Percentiles rank a stretch among this genome's conserved stretches.
Evolutionary conservation across 1,140 invertebrate species (phyloP).

Genomic region (Cherax quadricarinatus): DNA sequence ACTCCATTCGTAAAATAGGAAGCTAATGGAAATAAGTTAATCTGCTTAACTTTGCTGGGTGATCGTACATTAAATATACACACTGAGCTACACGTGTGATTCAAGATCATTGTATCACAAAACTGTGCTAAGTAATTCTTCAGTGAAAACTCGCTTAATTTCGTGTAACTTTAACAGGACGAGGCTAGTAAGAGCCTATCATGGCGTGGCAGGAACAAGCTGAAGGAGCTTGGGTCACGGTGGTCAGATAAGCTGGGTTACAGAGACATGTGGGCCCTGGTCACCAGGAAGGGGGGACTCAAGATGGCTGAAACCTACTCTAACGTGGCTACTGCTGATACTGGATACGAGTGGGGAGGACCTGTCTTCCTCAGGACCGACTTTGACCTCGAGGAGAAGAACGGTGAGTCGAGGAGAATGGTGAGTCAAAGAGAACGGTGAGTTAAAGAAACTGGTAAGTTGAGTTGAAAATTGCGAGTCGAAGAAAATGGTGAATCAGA

Average conservation of each 20-base stretch:
- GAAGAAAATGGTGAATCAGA: too few relatives aligned
- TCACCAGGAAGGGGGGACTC: constrained; percentile 66
- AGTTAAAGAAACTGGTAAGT: too few relatives aligned
- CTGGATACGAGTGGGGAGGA: constrained; percentile 72
- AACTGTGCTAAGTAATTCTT: too few relatives aligned
- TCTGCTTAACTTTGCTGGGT: too few relatives aligned
- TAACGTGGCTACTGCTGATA: constrained; percentile 71
- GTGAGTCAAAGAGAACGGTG: too few relatives aligned
- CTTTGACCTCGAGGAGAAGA: constrained; percentile 64
- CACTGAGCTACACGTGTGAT: too few relatives aligned
- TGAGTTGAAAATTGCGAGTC: too few relatives aligned
- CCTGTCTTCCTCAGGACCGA: constrained; percentile 71
- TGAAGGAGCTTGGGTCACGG: constrained; percentile 57
- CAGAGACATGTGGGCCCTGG: constrained; percentile 73
- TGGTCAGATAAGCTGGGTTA: constrained; percentile 65
- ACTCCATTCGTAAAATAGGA: too few relatives aligned
- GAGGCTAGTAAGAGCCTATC: constrained; percentile 50
- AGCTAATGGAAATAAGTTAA: too few relatives aligned
- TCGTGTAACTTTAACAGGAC: constrained; percentile 11
- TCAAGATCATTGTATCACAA: too few relatives aligned
- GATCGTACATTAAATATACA: too few relatives aligned
- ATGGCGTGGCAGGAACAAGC: constrained; percentile 59
- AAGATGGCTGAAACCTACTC: constrained; percentile 72
- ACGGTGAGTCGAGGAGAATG: constrained; percentile 12
- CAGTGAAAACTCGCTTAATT: too few relatives aligned